Evolutionary conservation across 2,113 vertebrate species (phyloP), one percentile per base, ranked within the genome.

Genomic region (Pholis gunnellus): DNA sequence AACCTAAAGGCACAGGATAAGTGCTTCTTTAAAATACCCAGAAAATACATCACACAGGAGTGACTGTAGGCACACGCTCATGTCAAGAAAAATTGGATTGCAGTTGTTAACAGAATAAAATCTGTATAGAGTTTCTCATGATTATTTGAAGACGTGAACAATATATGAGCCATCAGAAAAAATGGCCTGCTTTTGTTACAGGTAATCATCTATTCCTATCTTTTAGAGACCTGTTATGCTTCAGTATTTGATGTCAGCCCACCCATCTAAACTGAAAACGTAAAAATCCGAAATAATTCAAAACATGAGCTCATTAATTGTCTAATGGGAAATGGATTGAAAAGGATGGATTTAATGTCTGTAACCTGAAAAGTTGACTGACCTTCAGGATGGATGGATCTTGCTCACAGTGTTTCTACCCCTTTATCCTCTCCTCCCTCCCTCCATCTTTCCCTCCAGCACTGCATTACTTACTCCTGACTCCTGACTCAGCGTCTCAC

Each of bases 401-500:
- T 81, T 78, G 44, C 75, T 81, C 78, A 77, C 69, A 20, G 56
- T 63, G 68, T 80, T 54, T 14, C 59, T 57, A 60, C 18, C 56
- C 46, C 60, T 84, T 83, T 76, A 67, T 80, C 65, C 22, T 52
- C 42, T 66, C 34, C 76, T 69, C 40, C 73, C n/a, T 52, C 66
- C 40, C 44, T 64, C 60, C 72, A 25, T 68, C 81, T 50, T 10
- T 68, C 68, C 87, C 72, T 80, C 72, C 81, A 77, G 82, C 85
- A 84, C 83, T 72, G 68, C 83, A 90, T 94, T 91, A 93, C 89
- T 94, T 89, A 90, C 88, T 84, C 75, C 82, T 86, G 84, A 85
- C 81, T 94, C 91, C 94, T 94, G 92, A 90, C 90, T 90, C 93
- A 96, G 95, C 88, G 93, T 92, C 94, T 93, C 94, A 78, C 81